A percentile compares a stretch with the other conserved stretches of the same genome.
phyloP scores from a whole-genome alignment of 2,797 vertebrate species.

The Pangasius djambal region DNA sequence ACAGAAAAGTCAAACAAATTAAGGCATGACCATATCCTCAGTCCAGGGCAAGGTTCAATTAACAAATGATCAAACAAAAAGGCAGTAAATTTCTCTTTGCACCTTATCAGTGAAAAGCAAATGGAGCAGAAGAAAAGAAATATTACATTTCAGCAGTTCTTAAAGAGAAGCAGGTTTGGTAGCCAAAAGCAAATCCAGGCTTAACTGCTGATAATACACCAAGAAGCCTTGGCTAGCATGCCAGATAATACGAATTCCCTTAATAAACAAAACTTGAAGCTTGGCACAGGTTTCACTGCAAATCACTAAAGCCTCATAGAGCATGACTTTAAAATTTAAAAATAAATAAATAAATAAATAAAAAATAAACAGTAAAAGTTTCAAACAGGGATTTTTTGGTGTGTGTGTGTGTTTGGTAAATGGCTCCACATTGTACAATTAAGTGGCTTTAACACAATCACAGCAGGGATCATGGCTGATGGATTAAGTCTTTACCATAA shows the following conservation, averaged over 20 bases:
- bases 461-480: background rate
- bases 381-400: background rate
- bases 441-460: background rate
- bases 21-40: background rate
- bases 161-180: slow-evolving; percentile 22
- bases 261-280: background rate
- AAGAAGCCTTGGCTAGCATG: background rate
- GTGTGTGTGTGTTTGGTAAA: background rate
- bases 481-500: slow-evolving; percentile 20
- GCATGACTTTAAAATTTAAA: background rate
- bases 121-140: slow-evolving; percentile 27
- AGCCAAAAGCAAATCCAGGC: slow-evolving; percentile 37
- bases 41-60: background rate
- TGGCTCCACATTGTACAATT: background rate
- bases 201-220: slow-evolving; percentile 21
- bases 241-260: background rate
- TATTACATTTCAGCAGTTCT: slow-evolving; percentile 42
- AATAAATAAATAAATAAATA: no score
- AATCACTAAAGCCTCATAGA: background rate
- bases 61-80: background rate
- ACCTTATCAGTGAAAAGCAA: slow-evolving; percentile 35
- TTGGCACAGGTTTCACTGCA: background rate
- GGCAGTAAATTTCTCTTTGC: background rate
- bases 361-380: background rate
- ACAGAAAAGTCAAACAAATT: slow-evolving; percentile 12